Base-by-base conservation (phyloP, 2,888 invertebrate genomes). In the Apeira syringaria region DNA sequence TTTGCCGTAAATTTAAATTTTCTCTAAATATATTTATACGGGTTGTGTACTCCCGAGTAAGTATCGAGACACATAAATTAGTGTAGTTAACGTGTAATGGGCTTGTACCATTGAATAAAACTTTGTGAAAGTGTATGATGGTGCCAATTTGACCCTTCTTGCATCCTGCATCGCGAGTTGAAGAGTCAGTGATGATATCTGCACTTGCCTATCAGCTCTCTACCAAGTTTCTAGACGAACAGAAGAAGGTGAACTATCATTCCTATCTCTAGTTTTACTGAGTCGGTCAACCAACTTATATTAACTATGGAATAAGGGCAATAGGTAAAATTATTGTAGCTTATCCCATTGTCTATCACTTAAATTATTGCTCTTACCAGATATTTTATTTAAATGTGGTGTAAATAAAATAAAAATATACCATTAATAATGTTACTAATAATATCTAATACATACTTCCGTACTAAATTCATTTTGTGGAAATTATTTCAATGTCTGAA, bases 181-280 rank as follows among this genome's bases (percentile, higher is more conserved):
- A 60, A 42, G 45, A 28, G 27, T 36, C 42, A 74, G 80, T 74
- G 58, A 89, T 89, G 88, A 83, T 88, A 69, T 82, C 85, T 22
- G 78, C 76, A 7, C 59, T 89, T 52, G 84, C 88, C 8, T 87
- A 88, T 57, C 77, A 85, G 61, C 70, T 89, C 47, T 89, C 88
- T 41, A 80, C 80, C 24, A 82, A 77, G 54, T 89, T 88, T 62
- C 57, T 82, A 30, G 85, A 85, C 53, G 83, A 88, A 61, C 73
- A 81, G 47, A 85, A 87, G 79, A 15, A 35, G 45, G 45, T 46
- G 7, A 38, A 18, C 29, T 29, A 12, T 26, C 15, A 13, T 24
- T 8, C n/a, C n/a, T n/a, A n/a, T n/a, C n/a, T n/a, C n/a, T n/a
- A n/a, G n/a, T n/a, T n/a, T n/a, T n/a, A n/a, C n/a, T n/a, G n/a